These are phyloP conservation scores for Ichneumoninae sp. DNA, from an alignment of 2,888 invertebrate species.

Conservation along the genomic window DNA sequence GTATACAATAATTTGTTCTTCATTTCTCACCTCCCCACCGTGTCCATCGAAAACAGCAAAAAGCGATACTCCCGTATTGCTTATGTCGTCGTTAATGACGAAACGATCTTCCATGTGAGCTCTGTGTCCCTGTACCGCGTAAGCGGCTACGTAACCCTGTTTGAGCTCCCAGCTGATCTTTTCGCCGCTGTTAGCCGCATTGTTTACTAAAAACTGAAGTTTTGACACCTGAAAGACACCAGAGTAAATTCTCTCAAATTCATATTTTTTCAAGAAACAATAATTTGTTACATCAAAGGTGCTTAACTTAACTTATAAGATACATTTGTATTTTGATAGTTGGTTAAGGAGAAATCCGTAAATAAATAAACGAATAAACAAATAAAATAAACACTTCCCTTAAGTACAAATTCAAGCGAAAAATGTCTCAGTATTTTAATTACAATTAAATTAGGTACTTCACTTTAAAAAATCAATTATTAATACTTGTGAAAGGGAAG, in stretches of 20 bases:
- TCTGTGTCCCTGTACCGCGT: slow-evolving; percentile 95
- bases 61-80: slow-evolving; percentile 93
- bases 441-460: neutral
- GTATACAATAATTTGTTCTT: neutral
- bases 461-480: too few relatives aligned
- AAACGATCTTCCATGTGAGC: slow-evolving; percentile 98
- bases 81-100: slow-evolving; percentile 94
- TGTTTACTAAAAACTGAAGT: slow-evolving; percentile 80
- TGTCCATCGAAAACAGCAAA: slow-evolving; percentile 98
- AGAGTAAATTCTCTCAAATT: neutral
- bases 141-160: slow-evolving; percentile 92
- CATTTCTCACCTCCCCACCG: slow-evolving; percentile 91
- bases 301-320: neutral
- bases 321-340: too few relatives aligned
- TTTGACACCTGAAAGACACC: slow-evolving; percentile 75
- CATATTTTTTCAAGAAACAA: neutral
- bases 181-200: slow-evolving; percentile 81
- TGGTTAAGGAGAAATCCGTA: too few relatives aligned
- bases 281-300: neutral
- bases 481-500: neutral
- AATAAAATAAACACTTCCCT: neutral
- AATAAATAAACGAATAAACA: too few relatives aligned
- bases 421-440: neutral
- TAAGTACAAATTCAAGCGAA: too few relatives aligned
- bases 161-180: slow-evolving; percentile 91